Evolutionary conservation across 1,140 invertebrate genomes (phyloP), one percentile per base, ranked within the genome.

Genomic region (Choristoneura fumiferana): DNA sequence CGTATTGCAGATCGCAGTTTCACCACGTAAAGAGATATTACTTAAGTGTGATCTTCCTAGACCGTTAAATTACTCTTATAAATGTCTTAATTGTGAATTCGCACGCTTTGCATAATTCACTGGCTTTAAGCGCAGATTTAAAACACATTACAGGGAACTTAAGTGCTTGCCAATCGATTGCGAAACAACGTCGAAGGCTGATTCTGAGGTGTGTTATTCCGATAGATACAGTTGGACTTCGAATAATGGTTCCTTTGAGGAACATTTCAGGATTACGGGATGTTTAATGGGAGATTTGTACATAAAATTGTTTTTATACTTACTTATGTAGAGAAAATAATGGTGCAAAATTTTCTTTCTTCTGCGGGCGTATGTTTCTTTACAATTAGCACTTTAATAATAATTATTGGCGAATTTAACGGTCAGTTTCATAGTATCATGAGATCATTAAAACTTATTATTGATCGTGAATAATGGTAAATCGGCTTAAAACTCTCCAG

Each of bases 51-150:
- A 13, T 49, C 29, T 12, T 22, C 4, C 12, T 22, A 4, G 22
- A 49, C 43, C 18, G 43, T 18, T n/a, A 49, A 29, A 29, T 10
- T n/a, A n/a, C 10, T 49, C n/a, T 29, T 40, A 49, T 12, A 29
- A 49, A 49, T 13, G 22, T 17, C 12, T 49, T 45, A 49, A 29
- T 49, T 49, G 43, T 49, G 10, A 29, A 29, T 49, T 29, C 43
- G 10, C 12, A 8, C 22, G 14, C 43, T 29, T 29, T 49, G 43
- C 18, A 49, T 33, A 29, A 49, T 49, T 49, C 18, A 49, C 43
- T 29, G n/a, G 43, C 18, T 49, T 33, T n/a, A 18, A 49, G 10
- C 15, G 15, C 9, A 45, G 40, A 45, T 45, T 45, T 45, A 45
- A 45, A 45, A 17, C 40, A 22, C 40, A 43, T 43, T 22, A 43